Evolutionary conservation across 2,797 vertebrate genomes (phyloP), one percentile per base, ranked within the genome.

Genomic region (Takifugu rubripes): DNA sequence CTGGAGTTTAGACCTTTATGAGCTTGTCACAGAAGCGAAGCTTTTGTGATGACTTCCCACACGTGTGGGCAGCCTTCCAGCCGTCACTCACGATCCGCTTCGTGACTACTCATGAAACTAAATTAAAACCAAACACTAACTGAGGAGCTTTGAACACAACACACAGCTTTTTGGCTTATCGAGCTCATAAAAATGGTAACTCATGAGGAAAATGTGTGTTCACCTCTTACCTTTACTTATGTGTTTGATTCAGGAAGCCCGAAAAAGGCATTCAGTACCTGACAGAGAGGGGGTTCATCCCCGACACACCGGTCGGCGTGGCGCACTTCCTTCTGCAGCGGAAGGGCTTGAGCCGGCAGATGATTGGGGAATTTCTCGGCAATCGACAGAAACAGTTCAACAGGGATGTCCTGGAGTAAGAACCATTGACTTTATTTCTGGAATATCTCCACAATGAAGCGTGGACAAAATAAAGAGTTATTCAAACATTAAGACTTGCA

Each of bases 331-430:
- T 99, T 70, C 92, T 99, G 63, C 97, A 99, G 77, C 94, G 96
- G 83, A 99, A 98, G 70, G 96, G 96, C 25, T 91, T 99, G 73
- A 99, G 97, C 87, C 84, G 95, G 70, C 97, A 99, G 87, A 98
- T 99, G 97, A 98, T 98, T 2, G 97, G 97, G 43, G 97, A 99
- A 60, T 99, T 98, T 81, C 89, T 98, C 14, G 97, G 97, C 12
- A 98, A 99, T 73, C 91, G 96, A 42, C 96, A 98, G 81, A 98
- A 98, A 52, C 97, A 98, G 81, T 98, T 99, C 91, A 98, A 98
- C 90, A 92, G 96, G 31, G 97, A 99, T 3, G 96, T 99, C 4
- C 70, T 99, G 2, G 97, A 99, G 97, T 99, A 81, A 95, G 96
- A 93, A 70, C 1, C 6, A 55, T 43, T 43, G 51, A 61, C 7